These are phyloP conservation scores for Orthonevra nobilis DNA, from an alignment of 2,888 invertebrate species.

Conservation along the genomic window DNA sequence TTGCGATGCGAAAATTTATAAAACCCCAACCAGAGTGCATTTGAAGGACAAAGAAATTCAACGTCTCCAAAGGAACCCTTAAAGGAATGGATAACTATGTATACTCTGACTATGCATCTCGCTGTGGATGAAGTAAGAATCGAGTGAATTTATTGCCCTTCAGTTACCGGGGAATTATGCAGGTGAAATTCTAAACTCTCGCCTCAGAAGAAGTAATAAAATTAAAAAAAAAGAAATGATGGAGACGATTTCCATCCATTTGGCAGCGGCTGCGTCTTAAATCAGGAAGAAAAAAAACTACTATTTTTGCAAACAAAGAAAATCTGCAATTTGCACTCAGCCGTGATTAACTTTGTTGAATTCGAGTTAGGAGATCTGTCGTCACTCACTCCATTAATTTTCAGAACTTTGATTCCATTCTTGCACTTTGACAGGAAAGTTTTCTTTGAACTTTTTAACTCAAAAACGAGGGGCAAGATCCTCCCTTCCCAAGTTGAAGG, in stretches of 20 bases:
- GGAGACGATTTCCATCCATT: slow-evolving; percentile 9
- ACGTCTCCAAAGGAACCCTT: slow-evolving; percentile 5
- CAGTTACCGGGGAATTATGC: slow-evolving; percentile 57
- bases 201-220: slow-evolving; percentile 3
- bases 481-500: too few species aligned
- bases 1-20: slow-evolving; percentile 51
- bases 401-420: too few species aligned
- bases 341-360: slow-evolving; percentile 2
- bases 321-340: slow-evolving; percentile 2
- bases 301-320: too few species aligned
- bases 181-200: slow-evolving; percentile 50
- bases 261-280: not conserved
- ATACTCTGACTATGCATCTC: slow-evolving; percentile 32
- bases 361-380: not conserved
- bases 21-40: slow-evolving; percentile 61
- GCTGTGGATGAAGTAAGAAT: slow-evolving; percentile 28
- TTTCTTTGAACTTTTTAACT: too few species aligned
- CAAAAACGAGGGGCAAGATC: too few species aligned
- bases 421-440: too few species aligned
- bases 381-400: too few species aligned
- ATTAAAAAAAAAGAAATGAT: not conserved
- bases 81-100: not conserved
- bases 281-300: not conserved
- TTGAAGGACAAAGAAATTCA: slow-evolving; percentile 61
- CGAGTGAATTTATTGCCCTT: slow-evolving; percentile 59